These are phyloP conservation scores for Ceratosolen fusciceps DNA, from an alignment of 1,140 invertebrate genomes.

Conservation along the genomic window DNA sequence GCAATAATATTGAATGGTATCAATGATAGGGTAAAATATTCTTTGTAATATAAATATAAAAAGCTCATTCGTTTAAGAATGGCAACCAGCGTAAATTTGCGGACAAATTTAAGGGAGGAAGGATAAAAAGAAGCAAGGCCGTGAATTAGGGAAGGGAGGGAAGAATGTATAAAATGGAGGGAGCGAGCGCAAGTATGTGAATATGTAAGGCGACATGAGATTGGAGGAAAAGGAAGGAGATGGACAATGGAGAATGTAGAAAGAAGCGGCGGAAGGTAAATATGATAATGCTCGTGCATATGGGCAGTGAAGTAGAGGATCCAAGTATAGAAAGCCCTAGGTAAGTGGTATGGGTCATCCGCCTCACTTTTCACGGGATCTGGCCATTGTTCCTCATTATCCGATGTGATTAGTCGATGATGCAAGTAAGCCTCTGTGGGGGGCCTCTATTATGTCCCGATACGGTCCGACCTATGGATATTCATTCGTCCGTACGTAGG, in stretches of 20 bases:
- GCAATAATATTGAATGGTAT: too few relatives aligned
- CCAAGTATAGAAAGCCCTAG: conserved; percentile 39
- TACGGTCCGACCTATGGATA: background rate
- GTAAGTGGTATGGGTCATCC: conserved; percentile 58
- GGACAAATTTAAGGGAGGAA: too few relatives aligned
- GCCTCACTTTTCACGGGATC: conserved; percentile 69
- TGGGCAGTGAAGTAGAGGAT: background rate
- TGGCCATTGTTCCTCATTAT: conserved; percentile 69
- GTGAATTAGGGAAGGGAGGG: background rate
- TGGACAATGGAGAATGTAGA: conserved; percentile 2
- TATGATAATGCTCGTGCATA: background rate
- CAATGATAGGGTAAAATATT: too few relatives aligned
- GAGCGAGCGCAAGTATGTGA: background rate
- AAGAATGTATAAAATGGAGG: too few relatives aligned
- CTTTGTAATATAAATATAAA: too few relatives aligned
- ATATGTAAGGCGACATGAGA: background rate
- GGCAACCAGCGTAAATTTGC: background rate
- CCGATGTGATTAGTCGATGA: conserved; percentile 72
- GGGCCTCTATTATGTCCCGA: conserved; percentile 66
- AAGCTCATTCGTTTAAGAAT: too few relatives aligned
- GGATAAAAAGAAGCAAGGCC: background rate
- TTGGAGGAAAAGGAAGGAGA: background rate
- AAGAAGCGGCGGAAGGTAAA: background rate
- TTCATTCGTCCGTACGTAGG: background rate
- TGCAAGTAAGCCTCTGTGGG: conserved; percentile 70